A percentile compares a stretch with the other conserved stretches of the same genome.
These are phyloP conservation scores for Folsomia candida DNA, from an alignment of 2,888 invertebrate species.

Conservation along the genomic window DNA sequence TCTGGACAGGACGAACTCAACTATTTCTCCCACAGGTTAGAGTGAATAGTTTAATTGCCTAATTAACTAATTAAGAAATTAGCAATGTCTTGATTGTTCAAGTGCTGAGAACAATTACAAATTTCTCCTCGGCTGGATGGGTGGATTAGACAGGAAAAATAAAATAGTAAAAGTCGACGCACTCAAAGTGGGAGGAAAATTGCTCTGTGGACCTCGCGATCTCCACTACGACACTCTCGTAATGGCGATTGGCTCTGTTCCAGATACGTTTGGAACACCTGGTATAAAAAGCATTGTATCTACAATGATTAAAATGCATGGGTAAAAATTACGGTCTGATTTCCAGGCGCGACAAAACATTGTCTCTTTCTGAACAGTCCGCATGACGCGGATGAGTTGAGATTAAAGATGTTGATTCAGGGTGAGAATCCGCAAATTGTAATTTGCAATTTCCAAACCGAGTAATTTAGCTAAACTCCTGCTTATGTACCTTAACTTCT, in stretches of 20 bases:
- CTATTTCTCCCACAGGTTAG: constrained; percentile 39
- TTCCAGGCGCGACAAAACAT: too few species aligned
- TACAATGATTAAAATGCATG: too few species aligned
- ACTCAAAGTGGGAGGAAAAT: constrained; percentile 16
- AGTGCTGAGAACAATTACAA: constrained; percentile 23
- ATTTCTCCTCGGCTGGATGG: constrained; percentile 41
- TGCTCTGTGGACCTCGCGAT: constrained; percentile 19
- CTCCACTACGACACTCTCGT: constrained; percentile 38
- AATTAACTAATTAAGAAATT: too few species aligned
- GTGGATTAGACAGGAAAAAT: constrained; percentile 27
- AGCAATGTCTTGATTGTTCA: too few species aligned
- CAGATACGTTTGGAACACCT: constrained; percentile 39
- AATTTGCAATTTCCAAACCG: not conserved
- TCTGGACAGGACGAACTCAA: constrained; percentile 44
- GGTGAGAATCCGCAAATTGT: too few species aligned
- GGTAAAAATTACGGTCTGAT: too few species aligned
- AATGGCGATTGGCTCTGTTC: constrained; percentile 32
- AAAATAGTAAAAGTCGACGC: constrained; percentile 32
- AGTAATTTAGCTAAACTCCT: too few species aligned
- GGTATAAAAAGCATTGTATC: too few species aligned
- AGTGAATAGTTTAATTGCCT: too few species aligned
- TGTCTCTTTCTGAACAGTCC: constrained; percentile 39
- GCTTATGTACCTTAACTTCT: too few species aligned
- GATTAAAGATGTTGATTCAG: constrained; percentile 31
- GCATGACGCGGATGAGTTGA: constrained; percentile 36